Percentiles rank a stretch among this genome's conserved stretches.
Evolutionary conservation across 2,113 vertebrate species (phyloP).

Genomic region (Bothrops jararaca): DNA sequence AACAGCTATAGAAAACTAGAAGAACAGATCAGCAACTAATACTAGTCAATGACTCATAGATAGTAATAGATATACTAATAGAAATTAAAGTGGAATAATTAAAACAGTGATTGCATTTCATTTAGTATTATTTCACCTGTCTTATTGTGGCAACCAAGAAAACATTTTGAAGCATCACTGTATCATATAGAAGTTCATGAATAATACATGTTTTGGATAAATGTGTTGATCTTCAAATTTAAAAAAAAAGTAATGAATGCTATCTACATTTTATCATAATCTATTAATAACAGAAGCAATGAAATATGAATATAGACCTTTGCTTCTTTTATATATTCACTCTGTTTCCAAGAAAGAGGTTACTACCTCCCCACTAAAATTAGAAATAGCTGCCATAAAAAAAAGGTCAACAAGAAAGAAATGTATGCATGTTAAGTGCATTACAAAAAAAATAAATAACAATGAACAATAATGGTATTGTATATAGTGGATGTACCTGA

Average conservation of each 20-base stretch:
- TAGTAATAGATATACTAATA: not conserved
- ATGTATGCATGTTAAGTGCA: constrained; percentile 9
- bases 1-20: not conserved
- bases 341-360: not conserved
- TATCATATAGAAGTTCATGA: not conserved
- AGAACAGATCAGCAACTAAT: not conserved
- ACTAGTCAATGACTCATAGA: not conserved
- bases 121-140: not conserved
- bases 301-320: not conserved
- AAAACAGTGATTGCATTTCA: not conserved
- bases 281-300: not conserved
- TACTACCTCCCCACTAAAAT: not conserved
- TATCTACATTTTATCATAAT: not conserved
- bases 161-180: not conserved
- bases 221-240: not conserved
- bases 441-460: not conserved
- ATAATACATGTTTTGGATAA: not conserved
- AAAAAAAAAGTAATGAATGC: not conserved
- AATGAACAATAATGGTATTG: not conserved
- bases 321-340: not conserved
- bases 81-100: not conserved
- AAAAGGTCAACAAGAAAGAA: not conserved
- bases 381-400: constrained; percentile 1
- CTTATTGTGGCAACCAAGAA: not conserved
- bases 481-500: not conserved